Evolutionary conservation across 2,888 invertebrate genomes (phyloP), one percentile per base, ranked within the genome.

Genomic region (Phanerotoma sp.): DNA sequence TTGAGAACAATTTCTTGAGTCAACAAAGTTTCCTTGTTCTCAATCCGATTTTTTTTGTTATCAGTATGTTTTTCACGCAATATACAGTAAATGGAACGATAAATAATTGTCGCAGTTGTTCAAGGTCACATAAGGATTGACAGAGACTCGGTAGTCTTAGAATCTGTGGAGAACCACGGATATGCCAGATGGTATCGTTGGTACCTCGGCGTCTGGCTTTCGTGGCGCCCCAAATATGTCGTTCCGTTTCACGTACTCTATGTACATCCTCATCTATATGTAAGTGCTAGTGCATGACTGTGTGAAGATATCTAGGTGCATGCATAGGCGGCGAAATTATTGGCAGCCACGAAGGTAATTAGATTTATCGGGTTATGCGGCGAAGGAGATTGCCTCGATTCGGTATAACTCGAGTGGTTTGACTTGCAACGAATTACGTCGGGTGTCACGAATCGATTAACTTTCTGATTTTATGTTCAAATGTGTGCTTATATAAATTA

Each of bases 301-400:
- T 25, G 16, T 40, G 40, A 16, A 30, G n/a, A 49, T 40, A 25
- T 49, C n/a, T 45, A 45, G n/a, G 30, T 45, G 42, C 41, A 37
- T 35, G 57, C 42, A 22, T 44, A 28, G 25, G 28, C 33, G 38
- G 42, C 61, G 65, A 68, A 71, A 67, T 72, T 69, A 72, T 69
- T 69, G 70, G 52, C 51, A 71, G 62, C 66, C 68, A 65, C 67
- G 65, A 63, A 62, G 66, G 65, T 70, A 68, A 73, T 72, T 69
- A 69, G 67, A 71, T 64, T 70, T 66, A 70, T 68, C 67, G 67
- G 65, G 63, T 68, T 68, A 67, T 62, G 65, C 51, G 61, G 58
- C 51, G 63, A 62, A 65, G 67, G 65, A 69, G 64, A 69, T 68
- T 67, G 62, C 62, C 60, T 51, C 51, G 60, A 58, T 55, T 54